These are phyloP conservation scores for Pitangus sulphuratus DNA, from an alignment of 2,797 vertebrate species.

Conservation along the genomic window DNA sequence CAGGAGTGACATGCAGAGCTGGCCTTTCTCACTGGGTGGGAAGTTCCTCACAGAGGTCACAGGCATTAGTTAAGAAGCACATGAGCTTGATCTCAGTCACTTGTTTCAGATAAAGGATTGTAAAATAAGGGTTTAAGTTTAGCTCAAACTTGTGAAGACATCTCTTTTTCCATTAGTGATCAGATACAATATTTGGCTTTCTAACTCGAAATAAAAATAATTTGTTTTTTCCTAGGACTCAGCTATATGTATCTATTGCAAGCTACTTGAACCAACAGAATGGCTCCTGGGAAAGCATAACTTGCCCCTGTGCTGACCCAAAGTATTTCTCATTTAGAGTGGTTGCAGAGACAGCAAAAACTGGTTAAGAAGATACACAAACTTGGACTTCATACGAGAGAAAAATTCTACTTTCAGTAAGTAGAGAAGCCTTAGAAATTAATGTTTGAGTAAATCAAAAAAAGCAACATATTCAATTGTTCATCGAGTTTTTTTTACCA, in stretches of 20 bases:
- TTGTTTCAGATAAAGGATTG: not conserved
- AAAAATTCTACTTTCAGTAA: not conserved
- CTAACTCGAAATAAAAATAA: not conserved
- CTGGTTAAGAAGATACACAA: not conserved
- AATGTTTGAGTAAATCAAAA: not conserved
- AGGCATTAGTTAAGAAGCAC: not conserved
- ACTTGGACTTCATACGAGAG: not conserved
- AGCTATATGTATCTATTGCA: not conserved
- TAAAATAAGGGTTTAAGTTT: not conserved
- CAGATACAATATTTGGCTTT: not conserved
- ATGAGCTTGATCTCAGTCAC: not conserved
- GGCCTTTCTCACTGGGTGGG: not conserved
- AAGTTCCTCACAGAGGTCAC: not conserved
- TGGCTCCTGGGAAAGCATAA: not conserved
- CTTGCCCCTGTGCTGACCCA: not conserved
- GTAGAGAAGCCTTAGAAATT: not conserved
- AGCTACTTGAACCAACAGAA: not conserved
- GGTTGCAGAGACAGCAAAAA: not conserved
- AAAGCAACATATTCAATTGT: not conserved
- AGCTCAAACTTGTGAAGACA: not conserved
- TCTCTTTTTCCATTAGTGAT: not conserved
- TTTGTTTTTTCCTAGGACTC: not conserved
- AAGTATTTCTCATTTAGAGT: not conserved
- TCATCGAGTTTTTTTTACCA: not conserved
- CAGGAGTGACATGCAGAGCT: accelerated